phyloP scores from a whole-genome alignment of 2,113 vertebrate genomes.

The Xiphophorus hellerii region DNA sequence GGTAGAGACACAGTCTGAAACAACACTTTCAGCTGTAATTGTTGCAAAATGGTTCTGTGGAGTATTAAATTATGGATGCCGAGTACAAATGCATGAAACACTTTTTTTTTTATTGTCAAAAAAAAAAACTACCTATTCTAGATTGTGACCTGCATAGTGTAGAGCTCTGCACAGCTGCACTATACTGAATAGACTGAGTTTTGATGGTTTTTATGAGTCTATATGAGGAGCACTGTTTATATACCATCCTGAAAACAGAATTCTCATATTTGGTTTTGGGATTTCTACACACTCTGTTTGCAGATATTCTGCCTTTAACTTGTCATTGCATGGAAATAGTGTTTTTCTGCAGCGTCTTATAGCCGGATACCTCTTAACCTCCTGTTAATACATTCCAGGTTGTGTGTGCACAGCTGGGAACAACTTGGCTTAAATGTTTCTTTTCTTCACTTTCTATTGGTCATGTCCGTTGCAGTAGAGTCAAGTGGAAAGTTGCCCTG shows the following conservation, averaged over 20 bases:
- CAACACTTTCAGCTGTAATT: too few species aligned
- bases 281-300: not conserved
- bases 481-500: conserved; percentile 34
- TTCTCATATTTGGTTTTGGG: not conserved
- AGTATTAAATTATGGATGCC: too few species aligned
- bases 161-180: not conserved
- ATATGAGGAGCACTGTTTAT: not conserved
- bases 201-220: not conserved
- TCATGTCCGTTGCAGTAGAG: conserved; percentile 37
- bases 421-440: conserved; percentile 64
- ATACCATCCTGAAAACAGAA: not conserved
- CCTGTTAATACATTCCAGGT: conserved; percentile 52
- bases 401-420: conserved; percentile 54
- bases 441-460: conserved; percentile 40
- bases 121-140: too few species aligned
- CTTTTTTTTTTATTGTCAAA: too few species aligned
- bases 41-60: too few species aligned
- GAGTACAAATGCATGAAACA: too few species aligned
- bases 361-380: conserved; percentile 32
- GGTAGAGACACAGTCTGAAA: too few species aligned
- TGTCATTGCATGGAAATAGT: not conserved
- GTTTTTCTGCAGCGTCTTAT: conserved; percentile 13
- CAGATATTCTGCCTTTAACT: not conserved
- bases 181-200: not conserved
- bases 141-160: too few species aligned